These are phyloP conservation scores for Callyntrura guangdongensis DNA, from an alignment of 2,888 invertebrate species.

Conservation along the genomic window DNA sequence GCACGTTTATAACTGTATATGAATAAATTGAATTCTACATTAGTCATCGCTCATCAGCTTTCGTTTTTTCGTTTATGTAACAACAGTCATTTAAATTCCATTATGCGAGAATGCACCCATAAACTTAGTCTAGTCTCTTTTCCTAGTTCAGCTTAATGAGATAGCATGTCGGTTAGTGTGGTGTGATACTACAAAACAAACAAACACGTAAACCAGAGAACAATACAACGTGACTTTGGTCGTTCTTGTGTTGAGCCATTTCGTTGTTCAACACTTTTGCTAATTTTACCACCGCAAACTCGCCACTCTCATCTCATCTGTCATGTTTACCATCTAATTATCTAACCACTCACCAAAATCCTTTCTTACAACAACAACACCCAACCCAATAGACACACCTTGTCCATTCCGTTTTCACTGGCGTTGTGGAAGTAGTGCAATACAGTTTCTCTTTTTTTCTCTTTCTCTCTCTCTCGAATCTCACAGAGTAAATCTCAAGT, in stretches of 20 bases:
- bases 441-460: neutral
- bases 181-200: conserved; percentile 7
- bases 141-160: conserved; percentile 35
- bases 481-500: conserved; percentile 38
- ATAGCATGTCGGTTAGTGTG: conserved; percentile 53
- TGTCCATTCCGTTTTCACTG: neutral
- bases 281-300: conserved; percentile 24
- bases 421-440: neutral
- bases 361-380: conserved; percentile 25
- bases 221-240: neutral
- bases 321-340: conserved; percentile 66
- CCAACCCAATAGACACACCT: conserved; percentile 9
- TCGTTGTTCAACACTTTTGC: conserved; percentile 47
- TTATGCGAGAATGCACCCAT: neutral
- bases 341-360: conserved; percentile 42
- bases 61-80: neutral
- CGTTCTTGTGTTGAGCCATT: neutral
- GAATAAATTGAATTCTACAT: neutral
- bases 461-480: neutral
- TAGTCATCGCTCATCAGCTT: neutral
- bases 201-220: neutral
- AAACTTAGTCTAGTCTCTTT: neutral
- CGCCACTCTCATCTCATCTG: conserved; percentile 51
- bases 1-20: neutral
- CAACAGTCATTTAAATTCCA: conserved; percentile 15